Evolutionary conservation across 2,797 vertebrate species (phyloP).

Genomic region (Sphaeramia orbicularis): DNA sequence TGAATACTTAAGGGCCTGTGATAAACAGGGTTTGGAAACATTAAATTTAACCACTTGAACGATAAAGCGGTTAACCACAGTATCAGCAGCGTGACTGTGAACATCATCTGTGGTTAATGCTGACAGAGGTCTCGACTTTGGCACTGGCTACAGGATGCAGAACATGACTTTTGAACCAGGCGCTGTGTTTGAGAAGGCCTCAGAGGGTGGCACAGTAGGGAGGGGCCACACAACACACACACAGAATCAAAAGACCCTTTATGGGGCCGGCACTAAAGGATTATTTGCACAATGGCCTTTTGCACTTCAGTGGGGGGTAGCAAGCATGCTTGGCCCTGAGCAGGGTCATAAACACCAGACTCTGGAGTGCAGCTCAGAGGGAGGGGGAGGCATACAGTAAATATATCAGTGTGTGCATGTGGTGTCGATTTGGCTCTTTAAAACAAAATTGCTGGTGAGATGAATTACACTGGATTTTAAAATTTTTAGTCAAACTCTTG

Average conservation of each 20-base stretch:
- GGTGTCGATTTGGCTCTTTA: not conserved
- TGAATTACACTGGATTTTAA: no score
- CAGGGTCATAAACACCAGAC: conserved; percentile 64
- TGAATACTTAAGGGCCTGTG: no score
- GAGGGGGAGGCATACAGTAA: conserved; percentile 15
- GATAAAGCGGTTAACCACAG: conserved; percentile 7
- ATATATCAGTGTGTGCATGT: conserved; percentile 15
- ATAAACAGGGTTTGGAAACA: not conserved
- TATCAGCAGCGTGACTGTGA: conserved; percentile 14
- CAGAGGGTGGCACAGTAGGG: conserved; percentile 42
- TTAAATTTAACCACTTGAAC: conserved; percentile 1
- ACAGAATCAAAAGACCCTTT: conserved; percentile 62
- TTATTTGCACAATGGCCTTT: conserved; percentile 72
- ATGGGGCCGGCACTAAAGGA: conserved; percentile 55
- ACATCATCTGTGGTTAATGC: conserved; percentile 28
- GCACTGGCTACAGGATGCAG: conserved; percentile 3
- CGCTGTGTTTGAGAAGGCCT: conserved; percentile 33
- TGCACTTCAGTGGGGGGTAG: conserved; percentile 56
- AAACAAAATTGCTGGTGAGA: no score
- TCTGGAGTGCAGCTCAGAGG: conserved; percentile 41
- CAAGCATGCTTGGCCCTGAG: conserved; percentile 32
- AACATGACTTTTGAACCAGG: conserved; percentile 35
- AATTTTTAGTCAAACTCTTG: no score
- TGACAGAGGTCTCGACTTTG: conserved; percentile 15
- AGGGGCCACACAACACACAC: conserved; percentile 17